phyloP scores from a whole-genome alignment of 2,113 vertebrate species.

The Poecilia latipinna region DNA sequence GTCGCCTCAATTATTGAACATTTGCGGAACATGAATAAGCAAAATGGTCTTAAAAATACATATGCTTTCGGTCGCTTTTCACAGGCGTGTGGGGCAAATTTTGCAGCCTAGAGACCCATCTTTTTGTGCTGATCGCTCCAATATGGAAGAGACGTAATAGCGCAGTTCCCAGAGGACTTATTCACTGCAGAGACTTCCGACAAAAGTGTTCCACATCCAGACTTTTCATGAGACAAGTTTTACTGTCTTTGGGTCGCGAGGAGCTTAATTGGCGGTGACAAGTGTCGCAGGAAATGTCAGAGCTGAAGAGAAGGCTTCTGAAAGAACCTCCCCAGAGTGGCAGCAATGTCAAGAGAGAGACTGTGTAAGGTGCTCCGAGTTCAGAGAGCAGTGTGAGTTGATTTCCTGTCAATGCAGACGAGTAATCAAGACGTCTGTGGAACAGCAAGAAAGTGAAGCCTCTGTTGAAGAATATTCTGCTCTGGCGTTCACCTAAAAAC shows the following conservation, averaged over 20 bases:
- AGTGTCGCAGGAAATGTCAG: constrained; percentile 55
- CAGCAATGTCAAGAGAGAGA: constrained; percentile 31
- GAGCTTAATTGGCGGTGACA: constrained; percentile 56
- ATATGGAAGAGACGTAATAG: constrained; percentile 43
- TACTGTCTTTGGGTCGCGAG: constrained; percentile 37
- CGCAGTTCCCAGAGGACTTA: constrained; percentile 30
- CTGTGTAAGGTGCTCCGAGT: constrained; percentile 35
- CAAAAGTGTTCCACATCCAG: constrained; percentile 6
- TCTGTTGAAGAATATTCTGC: constrained; percentile 2
- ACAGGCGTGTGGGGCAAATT: constrained; percentile 7
- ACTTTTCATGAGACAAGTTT: constrained; percentile 25
- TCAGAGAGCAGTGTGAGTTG: constrained; percentile 37
- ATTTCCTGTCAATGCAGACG: constrained; percentile 50
- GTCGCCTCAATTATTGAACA: constrained; percentile 62
- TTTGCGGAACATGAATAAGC: constrained; percentile 60
- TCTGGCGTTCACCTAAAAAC: background rate
- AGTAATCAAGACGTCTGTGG: constrained; percentile 37
- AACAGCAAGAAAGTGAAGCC: constrained; percentile 1
- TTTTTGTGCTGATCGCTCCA: constrained; percentile 33
- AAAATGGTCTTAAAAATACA: constrained; percentile 67
- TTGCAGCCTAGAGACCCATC: constrained; percentile 17
- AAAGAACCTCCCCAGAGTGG: constrained; percentile 39
- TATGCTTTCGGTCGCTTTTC: constrained; percentile 36
- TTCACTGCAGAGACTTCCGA: constrained; percentile 23
- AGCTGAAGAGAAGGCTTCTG: constrained; percentile 43